Conservation (phyloP, 2,888 invertebrate species). For the Lymantria monacha region DNA sequence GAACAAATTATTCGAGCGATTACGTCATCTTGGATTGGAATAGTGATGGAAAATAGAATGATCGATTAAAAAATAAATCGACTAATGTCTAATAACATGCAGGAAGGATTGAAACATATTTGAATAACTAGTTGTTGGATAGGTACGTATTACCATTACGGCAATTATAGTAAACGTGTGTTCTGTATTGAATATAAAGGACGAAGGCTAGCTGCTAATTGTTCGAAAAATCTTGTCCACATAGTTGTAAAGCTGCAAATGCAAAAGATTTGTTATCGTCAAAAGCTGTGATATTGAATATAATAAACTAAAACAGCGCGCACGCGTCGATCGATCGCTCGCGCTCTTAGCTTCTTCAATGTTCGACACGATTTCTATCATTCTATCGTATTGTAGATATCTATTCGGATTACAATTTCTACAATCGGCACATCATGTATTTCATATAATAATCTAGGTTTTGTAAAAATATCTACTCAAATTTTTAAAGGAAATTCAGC, state of each 20-base stretch:
- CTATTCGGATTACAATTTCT: conserved; percentile 44
- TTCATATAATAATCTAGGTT: conserved; percentile 38
- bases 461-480: conserved; percentile 4
- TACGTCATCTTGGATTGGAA: conserved; percentile 28
- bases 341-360: conserved; percentile 61
- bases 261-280: conserved; percentile 82
- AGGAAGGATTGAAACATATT: conserved; percentile 17
- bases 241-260: conserved; percentile 72
- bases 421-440: conserved; percentile 77
- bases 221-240: conserved; percentile 78
- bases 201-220: conserved; percentile 53
- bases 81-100: conserved; percentile 5
- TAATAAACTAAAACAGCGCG: conserved; percentile 68
- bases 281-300: conserved; percentile 82
- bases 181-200: background rate
- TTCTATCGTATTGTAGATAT: conserved; percentile 46
- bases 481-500: background rate
- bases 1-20: conserved; percentile 78
- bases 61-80: background rate
- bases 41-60: conserved; percentile 15
- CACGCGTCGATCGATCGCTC: conserved; percentile 58
- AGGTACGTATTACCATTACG: background rate
- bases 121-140: background rate
- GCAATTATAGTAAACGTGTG: background rate
- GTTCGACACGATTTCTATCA: conserved; percentile 45